Conservation (phyloP, 2,113 vertebrate species). For the Heterochromis multidens region DNA sequence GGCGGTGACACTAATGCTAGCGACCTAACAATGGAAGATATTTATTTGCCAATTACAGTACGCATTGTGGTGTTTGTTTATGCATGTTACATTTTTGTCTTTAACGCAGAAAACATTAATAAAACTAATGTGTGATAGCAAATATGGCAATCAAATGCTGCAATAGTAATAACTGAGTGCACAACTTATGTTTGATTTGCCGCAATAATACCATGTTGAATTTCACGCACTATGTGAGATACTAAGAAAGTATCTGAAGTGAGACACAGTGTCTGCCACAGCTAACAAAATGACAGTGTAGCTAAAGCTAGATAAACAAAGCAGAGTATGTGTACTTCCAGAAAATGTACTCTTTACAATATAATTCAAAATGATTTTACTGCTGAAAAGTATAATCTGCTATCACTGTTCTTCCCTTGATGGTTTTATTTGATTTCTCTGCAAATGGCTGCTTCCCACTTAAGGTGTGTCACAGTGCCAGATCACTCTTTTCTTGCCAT, state of each 20-base stretch:
- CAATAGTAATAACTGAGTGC: neutral
- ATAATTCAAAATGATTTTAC: neutral
- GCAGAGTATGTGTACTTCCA: neutral
- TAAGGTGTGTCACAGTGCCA: neutral
- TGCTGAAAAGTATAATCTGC: neutral
- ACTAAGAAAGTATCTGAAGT: neutral
- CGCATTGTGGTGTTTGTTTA: neutral
- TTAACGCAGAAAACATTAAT: neutral
- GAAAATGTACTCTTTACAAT: neutral
- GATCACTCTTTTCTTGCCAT: neutral
- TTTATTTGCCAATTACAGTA: neutral
- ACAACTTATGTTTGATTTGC: neutral
- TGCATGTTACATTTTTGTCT: neutral
- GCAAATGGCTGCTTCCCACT: constrained; percentile 15
- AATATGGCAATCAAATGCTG: neutral
- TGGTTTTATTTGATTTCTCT: constrained; percentile 32
- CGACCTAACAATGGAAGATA: neutral
- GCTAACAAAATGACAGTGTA: neutral
- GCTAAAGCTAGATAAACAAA: neutral
- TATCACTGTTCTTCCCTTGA: neutral
- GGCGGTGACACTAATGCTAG: neutral
- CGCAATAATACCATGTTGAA: neutral
- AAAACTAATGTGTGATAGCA: neutral
- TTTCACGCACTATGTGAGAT: neutral
- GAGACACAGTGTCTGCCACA: neutral